Base-by-base conservation (phyloP, 2,888 invertebrate genomes). In the Zaprionus bogoriensis region DNA sequence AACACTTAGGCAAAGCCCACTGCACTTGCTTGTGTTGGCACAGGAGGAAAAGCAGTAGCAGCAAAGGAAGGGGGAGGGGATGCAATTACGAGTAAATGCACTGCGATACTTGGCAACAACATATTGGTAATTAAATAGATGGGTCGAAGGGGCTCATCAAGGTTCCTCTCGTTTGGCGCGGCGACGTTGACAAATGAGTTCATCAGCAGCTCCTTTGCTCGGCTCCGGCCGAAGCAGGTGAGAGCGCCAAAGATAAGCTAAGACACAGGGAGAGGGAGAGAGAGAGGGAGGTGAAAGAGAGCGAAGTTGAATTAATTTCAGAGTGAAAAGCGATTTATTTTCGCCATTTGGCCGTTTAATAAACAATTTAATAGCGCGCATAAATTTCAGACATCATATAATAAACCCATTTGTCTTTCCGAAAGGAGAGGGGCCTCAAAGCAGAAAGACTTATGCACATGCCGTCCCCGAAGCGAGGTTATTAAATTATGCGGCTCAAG, bases 331-430 rank as follows among this genome's bases (percentile, higher is more conserved):
- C 87, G 80, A 80, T 80, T 80, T 83, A 80, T 80, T 81, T 86
- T 83, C 83, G 80, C 86, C 86, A 80, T 86, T 80, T 86, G 86
- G 84, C 74, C 80, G 84, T 80, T 80, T 80, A 80, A 80, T 80
- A 80, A 80, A 80, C 80, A 80, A 80, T 80, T 80, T 80, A 83
- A 83, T 80, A 71, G 80, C 80, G 74, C 83, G 80, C 80, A 80
- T 80, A 80, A 80, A 80, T 80, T 80, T 86, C 51, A 71, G 80
- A 71, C 80, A 77, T 79, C 77, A 79, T 79, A 80, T 80, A 80
- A 83, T 83, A 82, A 82, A 82, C 78, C 70, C 81, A 82, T 82
- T 82, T 82, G 77, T 82, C 81, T 80, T 79, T 14, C 19, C n/a
- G 12, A 25, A 9, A 14, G 25, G 10, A 32, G 14, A 14, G n/a